phyloP scores from a whole-genome alignment of 2,888 invertebrate species.

The Platycnemis pennipes region DNA sequence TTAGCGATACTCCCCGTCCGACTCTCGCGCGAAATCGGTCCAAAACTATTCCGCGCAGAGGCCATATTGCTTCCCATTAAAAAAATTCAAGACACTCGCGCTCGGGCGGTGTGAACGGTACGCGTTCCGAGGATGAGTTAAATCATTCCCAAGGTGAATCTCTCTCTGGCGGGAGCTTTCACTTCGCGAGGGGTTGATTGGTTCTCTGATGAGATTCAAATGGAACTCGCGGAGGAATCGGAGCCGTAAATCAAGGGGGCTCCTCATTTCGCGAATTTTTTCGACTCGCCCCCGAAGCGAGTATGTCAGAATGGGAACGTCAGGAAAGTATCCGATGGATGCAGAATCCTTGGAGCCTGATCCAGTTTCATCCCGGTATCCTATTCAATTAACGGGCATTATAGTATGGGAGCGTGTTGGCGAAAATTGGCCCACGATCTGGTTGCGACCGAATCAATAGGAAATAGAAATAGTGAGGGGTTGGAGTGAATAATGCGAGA shows the following conservation, averaged over 20 bases:
- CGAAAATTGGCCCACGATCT: background rate
- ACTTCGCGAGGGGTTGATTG: background rate
- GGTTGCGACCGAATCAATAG: background rate
- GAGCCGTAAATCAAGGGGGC: background rate
- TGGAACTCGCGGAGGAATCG: background rate
- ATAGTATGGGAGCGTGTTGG: background rate
- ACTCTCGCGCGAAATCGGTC: no score
- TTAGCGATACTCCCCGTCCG: no score
- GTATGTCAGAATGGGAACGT: no score
- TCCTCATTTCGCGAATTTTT: background rate
- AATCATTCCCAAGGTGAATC: background rate
- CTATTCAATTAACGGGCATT: background rate
- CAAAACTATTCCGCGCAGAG: background rate
- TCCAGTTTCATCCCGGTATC: background rate
- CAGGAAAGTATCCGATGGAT: no score
- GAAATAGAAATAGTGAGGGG: background rate
- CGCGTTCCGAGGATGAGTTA: background rate
- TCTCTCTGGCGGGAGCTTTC: background rate
- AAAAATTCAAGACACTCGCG: background rate
- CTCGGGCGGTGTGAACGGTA: background rate
- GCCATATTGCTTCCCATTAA: background rate
- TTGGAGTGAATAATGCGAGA: background rate
- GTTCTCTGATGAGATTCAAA: conserved; percentile 8
- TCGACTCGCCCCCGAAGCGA: no score
- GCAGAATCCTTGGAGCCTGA: background rate